Percentiles rank a stretch among this genome's conserved stretches.
These are phyloP conservation scores for Aelia acuminata DNA, from an alignment of 2,888 invertebrate genomes.

Conservation along the genomic window DNA sequence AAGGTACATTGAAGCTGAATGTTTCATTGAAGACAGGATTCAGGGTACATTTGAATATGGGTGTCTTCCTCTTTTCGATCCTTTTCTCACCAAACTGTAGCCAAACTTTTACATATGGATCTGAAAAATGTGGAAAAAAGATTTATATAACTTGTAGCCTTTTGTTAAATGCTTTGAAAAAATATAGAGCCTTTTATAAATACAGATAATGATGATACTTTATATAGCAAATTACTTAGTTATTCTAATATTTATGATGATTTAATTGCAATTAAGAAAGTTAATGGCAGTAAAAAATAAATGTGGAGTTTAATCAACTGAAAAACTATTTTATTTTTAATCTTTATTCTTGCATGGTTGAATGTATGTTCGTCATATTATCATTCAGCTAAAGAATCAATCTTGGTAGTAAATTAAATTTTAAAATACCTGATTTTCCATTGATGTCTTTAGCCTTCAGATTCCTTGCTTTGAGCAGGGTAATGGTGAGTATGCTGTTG, in stretches of 20 bases:
- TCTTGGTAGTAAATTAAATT: background rate
- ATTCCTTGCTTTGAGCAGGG: constrained; percentile 92
- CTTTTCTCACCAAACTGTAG: constrained; percentile 94
- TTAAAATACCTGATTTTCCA: constrained; percentile 85
- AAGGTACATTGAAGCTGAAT: constrained; percentile 95
- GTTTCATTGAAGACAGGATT: constrained; percentile 97
- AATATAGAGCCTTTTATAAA: no score
- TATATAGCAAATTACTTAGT: no score
- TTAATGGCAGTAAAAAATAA: no score
- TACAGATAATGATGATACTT: no score
- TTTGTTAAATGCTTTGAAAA: no score
- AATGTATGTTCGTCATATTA: no score
- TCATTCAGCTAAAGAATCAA: background rate
- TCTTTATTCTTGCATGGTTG: background rate
- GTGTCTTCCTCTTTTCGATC: constrained; percentile 95
- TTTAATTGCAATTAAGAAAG: no score
- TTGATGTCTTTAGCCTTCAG: constrained; percentile 97
- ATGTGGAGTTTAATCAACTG: no score
- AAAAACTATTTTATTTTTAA: background rate
- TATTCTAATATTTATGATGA: no score
- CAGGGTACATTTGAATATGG: constrained; percentile 92
- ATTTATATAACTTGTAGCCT: background rate
- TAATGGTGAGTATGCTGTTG: constrained; percentile 91
- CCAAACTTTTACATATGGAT: constrained; percentile 99
- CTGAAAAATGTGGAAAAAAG: constrained; percentile 73